Conservation (phyloP, 2,113 vertebrate genomes). For the Bettongia penicillata region DNA sequence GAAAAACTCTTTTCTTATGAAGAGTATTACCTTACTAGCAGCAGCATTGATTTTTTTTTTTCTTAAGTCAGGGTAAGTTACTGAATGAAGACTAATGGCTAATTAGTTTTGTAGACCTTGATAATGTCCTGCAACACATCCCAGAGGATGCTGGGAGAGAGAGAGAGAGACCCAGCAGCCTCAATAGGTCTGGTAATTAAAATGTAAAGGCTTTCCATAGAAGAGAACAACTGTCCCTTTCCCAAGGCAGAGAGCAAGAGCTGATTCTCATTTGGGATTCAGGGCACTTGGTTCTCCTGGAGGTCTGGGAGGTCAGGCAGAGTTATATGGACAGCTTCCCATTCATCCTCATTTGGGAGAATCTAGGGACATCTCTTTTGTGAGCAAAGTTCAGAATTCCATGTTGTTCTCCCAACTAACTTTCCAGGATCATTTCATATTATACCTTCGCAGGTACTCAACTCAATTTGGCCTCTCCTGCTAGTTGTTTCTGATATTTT, state of each 20-base stretch:
- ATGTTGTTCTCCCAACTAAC: not conserved
- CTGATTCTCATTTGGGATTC: not conserved
- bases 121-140: not conserved
- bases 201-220: not conserved
- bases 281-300: not conserved
- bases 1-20: not conserved
- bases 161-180: not conserved
- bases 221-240: not conserved
- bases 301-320: not conserved
- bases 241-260: not conserved
- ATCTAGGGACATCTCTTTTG: not conserved
- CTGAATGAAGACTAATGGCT: not conserved
- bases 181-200: not conserved
- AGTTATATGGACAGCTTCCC: not conserved
- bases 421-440: not conserved
- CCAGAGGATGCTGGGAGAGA: not conserved
- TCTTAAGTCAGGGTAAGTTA: not conserved
- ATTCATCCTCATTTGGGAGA: not conserved
- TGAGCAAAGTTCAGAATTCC: not conserved
- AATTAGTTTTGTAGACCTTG: conserved; percentile 1
- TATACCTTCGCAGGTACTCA: not conserved
- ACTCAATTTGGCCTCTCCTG: not conserved
- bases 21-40: not conserved
- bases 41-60: not conserved
- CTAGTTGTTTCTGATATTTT: not conserved